Conservation (phyloP, 1,140 invertebrate species). For the Dryas iulia region DNA sequence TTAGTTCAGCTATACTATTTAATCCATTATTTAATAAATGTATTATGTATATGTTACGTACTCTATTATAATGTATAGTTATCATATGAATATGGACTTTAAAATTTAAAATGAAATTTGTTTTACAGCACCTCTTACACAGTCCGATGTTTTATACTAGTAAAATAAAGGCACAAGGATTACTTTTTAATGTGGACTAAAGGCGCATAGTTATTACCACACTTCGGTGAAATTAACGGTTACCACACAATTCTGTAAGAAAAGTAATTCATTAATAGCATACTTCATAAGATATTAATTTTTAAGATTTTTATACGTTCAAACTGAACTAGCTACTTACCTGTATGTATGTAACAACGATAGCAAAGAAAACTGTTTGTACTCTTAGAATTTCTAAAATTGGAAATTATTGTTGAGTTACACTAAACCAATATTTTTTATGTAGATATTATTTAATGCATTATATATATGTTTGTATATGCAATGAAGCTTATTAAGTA, state of each 20-base stretch:
- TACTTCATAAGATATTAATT: background rate
- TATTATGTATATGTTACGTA: background rate
- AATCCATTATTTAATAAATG: background rate
- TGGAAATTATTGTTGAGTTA: background rate
- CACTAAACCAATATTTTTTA: background rate
- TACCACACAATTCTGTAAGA: background rate
- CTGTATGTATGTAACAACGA: background rate
- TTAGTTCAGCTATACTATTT: conserved; percentile 36
- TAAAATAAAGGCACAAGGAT: conserved; percentile 5
- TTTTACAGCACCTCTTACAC: conserved; percentile 50
- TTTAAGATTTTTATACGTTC: conserved; percentile 6
- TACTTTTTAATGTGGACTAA: background rate
- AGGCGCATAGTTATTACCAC: too few relatives aligned
- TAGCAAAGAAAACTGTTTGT: background rate
- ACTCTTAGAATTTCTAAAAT: background rate
- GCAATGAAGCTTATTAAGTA: background rate
- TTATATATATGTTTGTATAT: background rate
- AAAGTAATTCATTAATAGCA: too few relatives aligned
- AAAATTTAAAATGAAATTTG: conserved; percentile 12
- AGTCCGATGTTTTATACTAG: conserved; percentile 58
- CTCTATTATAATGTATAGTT: background rate
- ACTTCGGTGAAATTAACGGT: too few relatives aligned
- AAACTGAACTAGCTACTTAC: background rate
- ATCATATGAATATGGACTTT: background rate
- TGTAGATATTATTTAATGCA: background rate